A percentile compares a stretch with the other conserved stretches of the same genome.
These are phyloP conservation scores for Cossypha niveicapilla DNA, from an alignment of 2,797 vertebrate genomes.

Conservation along the genomic window DNA sequence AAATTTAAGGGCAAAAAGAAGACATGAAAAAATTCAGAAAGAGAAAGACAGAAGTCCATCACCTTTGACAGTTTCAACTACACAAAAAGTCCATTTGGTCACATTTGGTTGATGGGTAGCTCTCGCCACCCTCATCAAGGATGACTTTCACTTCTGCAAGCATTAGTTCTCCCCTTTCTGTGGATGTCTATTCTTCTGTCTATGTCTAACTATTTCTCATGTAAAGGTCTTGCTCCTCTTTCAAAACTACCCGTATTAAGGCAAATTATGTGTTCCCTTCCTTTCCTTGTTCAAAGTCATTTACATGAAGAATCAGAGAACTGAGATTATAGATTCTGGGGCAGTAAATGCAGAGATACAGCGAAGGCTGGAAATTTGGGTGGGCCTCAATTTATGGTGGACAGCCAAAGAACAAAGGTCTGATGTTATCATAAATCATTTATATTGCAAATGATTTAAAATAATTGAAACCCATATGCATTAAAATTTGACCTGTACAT, in stretches of 20 bases:
- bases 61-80: constrained; percentile 30
- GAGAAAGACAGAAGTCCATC: constrained; percentile 12
- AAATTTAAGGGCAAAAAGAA: constrained; percentile 1
- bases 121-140: constrained; percentile 1
- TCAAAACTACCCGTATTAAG: constrained; percentile 47
- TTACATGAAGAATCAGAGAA: constrained; percentile 49
- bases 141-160: not conserved
- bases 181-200: not conserved
- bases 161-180: not conserved
- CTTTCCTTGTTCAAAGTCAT: constrained; percentile 36
- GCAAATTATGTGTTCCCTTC: constrained; percentile 36
- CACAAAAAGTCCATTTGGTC: constrained; percentile 39
- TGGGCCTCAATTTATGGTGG: constrained; percentile 54
- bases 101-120: constrained; percentile 30
- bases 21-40: not conserved
- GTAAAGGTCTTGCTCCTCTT: constrained; percentile 36
- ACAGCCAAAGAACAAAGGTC: constrained; percentile 52
- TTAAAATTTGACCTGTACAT: constrained; percentile 64
- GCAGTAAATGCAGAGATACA: constrained; percentile 9
- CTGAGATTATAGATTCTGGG: not conserved
- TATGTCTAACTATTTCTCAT: constrained; percentile 7
- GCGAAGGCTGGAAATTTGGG: constrained; percentile 27
- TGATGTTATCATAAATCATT: constrained; percentile 48
- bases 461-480: constrained; percentile 60
- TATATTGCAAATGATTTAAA: constrained; percentile 65